These are phyloP conservation scores for Manis crassicaudata DNA, from an alignment of 2,797 vertebrate species.

Conservation along the genomic window DNA sequence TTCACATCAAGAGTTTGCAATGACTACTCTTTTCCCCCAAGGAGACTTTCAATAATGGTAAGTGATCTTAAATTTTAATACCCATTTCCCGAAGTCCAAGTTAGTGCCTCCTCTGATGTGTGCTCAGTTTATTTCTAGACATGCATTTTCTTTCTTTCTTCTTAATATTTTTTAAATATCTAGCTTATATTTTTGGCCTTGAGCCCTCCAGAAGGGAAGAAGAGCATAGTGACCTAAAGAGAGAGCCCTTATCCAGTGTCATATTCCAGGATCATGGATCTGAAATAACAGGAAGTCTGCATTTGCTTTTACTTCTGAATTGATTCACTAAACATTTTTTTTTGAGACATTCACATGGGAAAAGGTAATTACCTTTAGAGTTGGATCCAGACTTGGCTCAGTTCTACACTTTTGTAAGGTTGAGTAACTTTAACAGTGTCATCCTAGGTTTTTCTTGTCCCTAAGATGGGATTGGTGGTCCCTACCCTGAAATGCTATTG, in stretches of 20 bases:
- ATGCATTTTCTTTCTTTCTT: too few species aligned
- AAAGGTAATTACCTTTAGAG: neutral
- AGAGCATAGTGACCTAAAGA: neutral
- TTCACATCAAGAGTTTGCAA: neutral
- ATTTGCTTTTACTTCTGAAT: neutral
- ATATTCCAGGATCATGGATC: neutral
- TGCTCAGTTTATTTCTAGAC: constrained; percentile 4
- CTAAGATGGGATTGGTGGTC: neutral
- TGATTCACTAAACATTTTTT: neutral
- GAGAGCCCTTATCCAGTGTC: neutral
- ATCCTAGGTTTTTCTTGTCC: neutral
- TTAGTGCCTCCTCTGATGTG: neutral
- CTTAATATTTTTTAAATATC: neutral
- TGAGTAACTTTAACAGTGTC: neutral
- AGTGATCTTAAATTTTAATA: neutral
- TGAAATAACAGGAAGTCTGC: neutral
- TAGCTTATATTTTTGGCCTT: neutral
- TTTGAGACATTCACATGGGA: neutral
- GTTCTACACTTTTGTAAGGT: neutral
- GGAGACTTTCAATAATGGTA: neutral
- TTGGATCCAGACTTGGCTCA: neutral
- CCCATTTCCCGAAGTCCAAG: neutral
- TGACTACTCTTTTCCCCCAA: neutral
- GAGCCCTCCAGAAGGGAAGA: neutral
- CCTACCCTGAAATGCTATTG: neutral